phyloP scores from a whole-genome alignment of 2,888 invertebrate genomes.

The Eupithecia pulchellata region DNA sequence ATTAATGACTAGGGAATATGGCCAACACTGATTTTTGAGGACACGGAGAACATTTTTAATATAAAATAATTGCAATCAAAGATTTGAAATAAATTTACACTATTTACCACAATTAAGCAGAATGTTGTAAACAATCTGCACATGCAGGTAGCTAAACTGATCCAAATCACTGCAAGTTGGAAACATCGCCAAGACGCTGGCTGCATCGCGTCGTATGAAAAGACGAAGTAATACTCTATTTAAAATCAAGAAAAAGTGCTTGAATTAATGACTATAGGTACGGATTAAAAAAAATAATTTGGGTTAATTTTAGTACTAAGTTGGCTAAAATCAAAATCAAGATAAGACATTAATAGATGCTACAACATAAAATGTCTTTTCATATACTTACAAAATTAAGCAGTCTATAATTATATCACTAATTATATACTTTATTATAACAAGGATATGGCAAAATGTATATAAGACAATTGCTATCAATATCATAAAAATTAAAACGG shows the following conservation, averaged over 20 bases:
- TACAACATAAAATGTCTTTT: conserved; percentile 20
- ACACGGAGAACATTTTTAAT: background rate
- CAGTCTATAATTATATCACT: conserved; percentile 72
- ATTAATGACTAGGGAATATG: background rate
- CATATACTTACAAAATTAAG: conserved; percentile 47
- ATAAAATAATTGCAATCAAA: background rate
- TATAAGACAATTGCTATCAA: background rate
- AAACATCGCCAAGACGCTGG: background rate
- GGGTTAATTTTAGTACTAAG: background rate
- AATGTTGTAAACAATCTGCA: background rate
- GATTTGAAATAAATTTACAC: background rate
- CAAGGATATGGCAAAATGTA: conserved; percentile 56
- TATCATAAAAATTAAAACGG: conserved; percentile 1
- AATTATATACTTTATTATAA: too few relatives aligned
- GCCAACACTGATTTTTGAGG: background rate
- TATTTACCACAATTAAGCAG: background rate
- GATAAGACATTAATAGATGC: background rate
- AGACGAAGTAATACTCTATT: background rate
- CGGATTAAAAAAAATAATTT: background rate
- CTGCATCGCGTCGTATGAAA: background rate
- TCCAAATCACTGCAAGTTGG: background rate
- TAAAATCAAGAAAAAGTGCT: background rate
- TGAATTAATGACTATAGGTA: background rate
- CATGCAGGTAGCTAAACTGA: background rate
- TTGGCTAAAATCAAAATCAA: too few relatives aligned